These are phyloP conservation scores for Australoheros scitulus DNA, from an alignment of 2,113 vertebrate species.

Conservation along the genomic window DNA sequence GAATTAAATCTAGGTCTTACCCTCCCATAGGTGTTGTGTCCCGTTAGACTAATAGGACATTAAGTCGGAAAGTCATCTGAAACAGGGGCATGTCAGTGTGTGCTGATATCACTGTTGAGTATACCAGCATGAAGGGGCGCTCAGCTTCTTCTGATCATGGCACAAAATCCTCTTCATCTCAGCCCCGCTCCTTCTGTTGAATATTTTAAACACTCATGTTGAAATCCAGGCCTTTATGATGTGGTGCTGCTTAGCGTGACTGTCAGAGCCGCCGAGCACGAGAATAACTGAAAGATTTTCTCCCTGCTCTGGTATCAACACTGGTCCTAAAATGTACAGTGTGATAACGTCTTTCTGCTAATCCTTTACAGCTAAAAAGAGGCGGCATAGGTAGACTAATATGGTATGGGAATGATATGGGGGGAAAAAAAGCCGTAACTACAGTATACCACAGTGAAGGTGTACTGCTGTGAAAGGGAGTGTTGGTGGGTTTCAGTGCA, in stretches of 20 bases:
- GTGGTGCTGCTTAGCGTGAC: slow-evolving; percentile 49
- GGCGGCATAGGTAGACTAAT: not conserved
- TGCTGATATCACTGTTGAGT: slow-evolving; percentile 30
- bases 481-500: not conserved
- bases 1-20: slow-evolving; percentile 53
- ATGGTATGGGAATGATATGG: not conserved
- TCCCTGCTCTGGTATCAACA: slow-evolving; percentile 34
- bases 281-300: slow-evolving; percentile 15
- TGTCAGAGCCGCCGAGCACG: slow-evolving; percentile 41
- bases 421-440: not conserved
- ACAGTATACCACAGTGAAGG: not conserved
- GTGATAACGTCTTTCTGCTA: not conserved
- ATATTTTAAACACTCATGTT: slow-evolving; percentile 68
- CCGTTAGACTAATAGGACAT: slow-evolving; percentile 52
- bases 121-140: slow-evolving; percentile 36
- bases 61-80: slow-evolving; percentile 62
- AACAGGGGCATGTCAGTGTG: slow-evolving; percentile 58
- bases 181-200: slow-evolving; percentile 50
- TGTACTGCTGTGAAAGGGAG: slow-evolving; percentile 5
- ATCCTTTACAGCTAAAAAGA: not conserved
- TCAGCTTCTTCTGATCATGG: slow-evolving; percentile 44
- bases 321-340: not conserved
- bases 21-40: slow-evolving; percentile 59
- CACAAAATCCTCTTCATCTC: slow-evolving; percentile 52
- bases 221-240: slow-evolving; percentile 54